A percentile compares a stretch with the other conserved stretches of the same genome.
Conservation (phyloP, 2,797 vertebrate genomes). For the Premnoplex brunnescens region DNA sequence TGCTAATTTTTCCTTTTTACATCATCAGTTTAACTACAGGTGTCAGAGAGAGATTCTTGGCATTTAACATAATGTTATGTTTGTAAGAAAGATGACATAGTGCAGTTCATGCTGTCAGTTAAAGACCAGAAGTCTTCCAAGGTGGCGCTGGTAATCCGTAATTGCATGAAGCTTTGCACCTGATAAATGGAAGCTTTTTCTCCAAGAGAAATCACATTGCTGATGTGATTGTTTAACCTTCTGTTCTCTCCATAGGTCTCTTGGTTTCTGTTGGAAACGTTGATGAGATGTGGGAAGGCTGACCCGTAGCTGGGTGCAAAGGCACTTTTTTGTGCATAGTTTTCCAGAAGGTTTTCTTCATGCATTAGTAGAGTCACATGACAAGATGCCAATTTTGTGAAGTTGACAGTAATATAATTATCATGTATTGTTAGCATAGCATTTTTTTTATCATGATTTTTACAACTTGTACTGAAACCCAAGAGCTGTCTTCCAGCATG, state of each 20-base stretch:
- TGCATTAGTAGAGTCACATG: not conserved
- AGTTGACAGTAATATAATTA: not conserved
- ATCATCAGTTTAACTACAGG: not conserved
- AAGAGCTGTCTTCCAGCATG: not conserved
- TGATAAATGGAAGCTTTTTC: not conserved
- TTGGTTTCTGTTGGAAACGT: not conserved
- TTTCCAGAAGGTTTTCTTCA: not conserved
- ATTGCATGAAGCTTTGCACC: not conserved
- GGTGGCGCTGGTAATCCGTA: not conserved
- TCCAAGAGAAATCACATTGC: not conserved
- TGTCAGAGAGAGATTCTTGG: not conserved
- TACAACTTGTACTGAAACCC: not conserved
- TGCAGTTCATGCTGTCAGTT: not conserved
- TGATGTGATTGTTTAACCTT: not conserved
- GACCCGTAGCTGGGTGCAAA: not conserved
- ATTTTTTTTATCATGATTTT: not conserved
- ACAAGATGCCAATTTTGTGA: not conserved
- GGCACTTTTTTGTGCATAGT: not conserved
- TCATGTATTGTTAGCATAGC: not conserved
- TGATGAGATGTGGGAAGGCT: not conserved
- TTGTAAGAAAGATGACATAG: not conserved
- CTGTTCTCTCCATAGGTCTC: not conserved
- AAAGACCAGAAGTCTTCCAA: not conserved
- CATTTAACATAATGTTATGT: not conserved
- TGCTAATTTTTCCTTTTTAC: not conserved